Conservation (phyloP, 1,140 invertebrate genomes). For the Antheraea mylitta region DNA sequence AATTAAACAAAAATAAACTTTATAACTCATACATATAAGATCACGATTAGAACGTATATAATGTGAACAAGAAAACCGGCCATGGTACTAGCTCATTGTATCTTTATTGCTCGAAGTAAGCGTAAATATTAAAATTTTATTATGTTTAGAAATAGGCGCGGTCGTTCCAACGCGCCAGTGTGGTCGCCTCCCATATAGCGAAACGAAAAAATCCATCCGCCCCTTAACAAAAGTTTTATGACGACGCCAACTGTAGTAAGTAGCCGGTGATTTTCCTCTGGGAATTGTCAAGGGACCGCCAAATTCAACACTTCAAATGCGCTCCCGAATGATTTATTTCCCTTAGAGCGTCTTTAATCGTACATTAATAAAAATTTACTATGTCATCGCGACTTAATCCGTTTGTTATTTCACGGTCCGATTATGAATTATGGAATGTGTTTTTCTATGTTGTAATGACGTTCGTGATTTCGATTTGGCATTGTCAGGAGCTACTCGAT, state of each 20-base stretch:
- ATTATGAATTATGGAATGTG: neutral
- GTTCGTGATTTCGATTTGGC: neutral
- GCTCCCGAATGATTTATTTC: constrained; percentile 60
- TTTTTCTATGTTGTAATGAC: neutral
- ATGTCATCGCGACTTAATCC: constrained; percentile 60
- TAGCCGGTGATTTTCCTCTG: constrained; percentile 43
- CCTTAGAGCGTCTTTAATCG: constrained; percentile 37
- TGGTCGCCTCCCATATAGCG: constrained; percentile 67
- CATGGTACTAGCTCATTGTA: constrained; percentile 66
- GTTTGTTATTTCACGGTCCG: constrained; percentile 55
- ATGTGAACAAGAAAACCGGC: constrained; percentile 29
- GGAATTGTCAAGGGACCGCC: constrained; percentile 57
- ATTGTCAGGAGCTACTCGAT: neutral
- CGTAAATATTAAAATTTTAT: constrained; percentile 73
- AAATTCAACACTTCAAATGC: constrained; percentile 57
- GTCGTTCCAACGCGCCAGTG: constrained; percentile 45
- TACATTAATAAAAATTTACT: constrained; percentile 43
- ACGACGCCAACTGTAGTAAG: constrained; percentile 48
- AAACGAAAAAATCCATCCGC: constrained; percentile 58
- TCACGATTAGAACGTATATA: constrained; percentile 36
- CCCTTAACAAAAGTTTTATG: constrained; percentile 55
- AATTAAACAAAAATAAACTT: constrained; percentile 23
- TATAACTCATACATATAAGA: constrained; percentile 10
- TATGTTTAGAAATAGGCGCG: constrained; percentile 68
- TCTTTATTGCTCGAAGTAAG: constrained; percentile 65